Evolutionary conservation across 92 coral and sea anemone genomes (phyloP), one percentile per base, ranked within the genome.

Genomic region (Plumapathes pennacea): DNA sequence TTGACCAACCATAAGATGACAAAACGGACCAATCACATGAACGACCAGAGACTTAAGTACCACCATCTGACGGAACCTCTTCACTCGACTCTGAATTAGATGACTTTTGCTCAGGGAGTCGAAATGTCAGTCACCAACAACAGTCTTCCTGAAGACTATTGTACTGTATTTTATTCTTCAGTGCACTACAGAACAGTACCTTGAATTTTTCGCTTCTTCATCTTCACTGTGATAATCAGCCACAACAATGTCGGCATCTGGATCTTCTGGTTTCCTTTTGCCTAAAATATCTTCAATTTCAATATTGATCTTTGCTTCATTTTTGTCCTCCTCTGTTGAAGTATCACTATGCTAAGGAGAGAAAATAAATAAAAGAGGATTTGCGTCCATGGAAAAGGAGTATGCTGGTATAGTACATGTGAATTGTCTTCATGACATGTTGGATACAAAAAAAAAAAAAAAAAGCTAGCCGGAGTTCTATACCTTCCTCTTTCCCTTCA

Each of bases 161-260:
- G 29, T 5, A 17, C 52, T 0, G 29, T 19, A 34, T 34, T 8
- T 8, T 34, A 34, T 8, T 34, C 9, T 34, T 34, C 8, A 34
- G n/a, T 34, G 40, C 9, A 8, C 40, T 34, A 8, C n/a, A n/a
- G 40, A 34, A 8, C 8, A 8, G 8, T 34, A 34, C 40, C 40
- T 34, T 8, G 9, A 34, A 34, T 34, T n/a, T 8, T n/a, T 34
- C 15, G n/a, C 67, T 30, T 54, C 50, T 30, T 86, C 89, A 55
- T 69, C 72, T 22, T 88, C 98, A 66, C 98, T 92, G 33, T 76
- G 73, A 56, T 92, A 92, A 50, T 92, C 98, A 3, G 73, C 52
- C 43, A 92, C 44, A 13, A 92, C 57, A 37, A 92, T 69, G 30
- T 92, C 95, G 22, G 77, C 78, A 65, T 92, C 98, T 50, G 90